Base-by-base conservation (phyloP, 1,140 invertebrate genomes). In the Drosophila athabasca region DNA sequence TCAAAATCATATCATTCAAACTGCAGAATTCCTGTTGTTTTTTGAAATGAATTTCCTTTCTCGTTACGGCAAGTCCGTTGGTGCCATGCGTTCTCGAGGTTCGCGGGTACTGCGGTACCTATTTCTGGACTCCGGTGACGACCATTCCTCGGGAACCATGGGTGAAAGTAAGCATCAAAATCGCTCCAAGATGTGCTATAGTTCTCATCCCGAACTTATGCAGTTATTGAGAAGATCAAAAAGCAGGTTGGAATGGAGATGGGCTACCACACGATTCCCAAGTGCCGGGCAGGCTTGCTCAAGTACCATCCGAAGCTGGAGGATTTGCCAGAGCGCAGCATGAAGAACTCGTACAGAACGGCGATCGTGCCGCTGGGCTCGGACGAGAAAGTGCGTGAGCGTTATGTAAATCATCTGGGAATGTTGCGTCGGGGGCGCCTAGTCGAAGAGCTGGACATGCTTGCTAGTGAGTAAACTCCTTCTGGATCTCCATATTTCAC, bases 371-470 rank as follows among this genome's bases (percentile, higher is more conserved):
- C 95, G 1, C 81, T 97, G 6, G 93, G 93, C 7, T 92, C 90
- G 0, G 93, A 96, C 90, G 61, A 91, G 1, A 62, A 71, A 2
- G 82, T 95, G 2, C 93, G 95, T 59, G 94, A 96, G 57, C 94
- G 94, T 71, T 96, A 96, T 87, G 92, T 94, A 2, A 94, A 94
- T 24, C 93, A 93, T 65, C 80, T 93, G 58, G 94, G 95, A 0
- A 90, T 92, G 54, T 93, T 96, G 6, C 92, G 96, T 57, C 90
- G 95, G 70, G 96, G 96, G 11, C 92, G 95, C 59, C 91, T 97
- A n/a, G 90, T 97, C 62, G 96, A 97, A 92, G 95, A 96, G 87
- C 93, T 97, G 85, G 96, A 97, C 91, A 93, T 95, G 43, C 96
- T 97, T 93, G 95, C 95, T 58, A 94, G 94, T 95, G 90, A 83